Base-by-base conservation (phyloP, 1,140 invertebrate genomes). In the Papilio dardanus region DNA sequence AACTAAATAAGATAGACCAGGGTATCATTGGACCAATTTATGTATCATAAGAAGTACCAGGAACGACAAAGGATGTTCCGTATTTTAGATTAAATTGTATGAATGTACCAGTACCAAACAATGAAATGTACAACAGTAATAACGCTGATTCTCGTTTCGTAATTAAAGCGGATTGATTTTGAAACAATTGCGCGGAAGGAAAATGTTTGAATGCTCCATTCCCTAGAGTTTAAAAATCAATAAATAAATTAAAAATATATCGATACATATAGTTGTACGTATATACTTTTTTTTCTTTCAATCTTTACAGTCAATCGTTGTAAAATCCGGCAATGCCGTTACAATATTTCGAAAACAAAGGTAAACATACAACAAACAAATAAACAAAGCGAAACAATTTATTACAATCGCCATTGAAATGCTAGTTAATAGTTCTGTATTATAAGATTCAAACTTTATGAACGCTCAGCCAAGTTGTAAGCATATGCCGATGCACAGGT, bases 371-470 rank as follows among this genome's bases (percentile, higher is more conserved):
- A 28, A 62, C 24, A 28, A 62, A 14, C 54, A 62, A 62, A 62
- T 28, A 62, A 62, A 62, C 54, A 62, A 62, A 62, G 24, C 21
- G 54, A 28, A 62, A 62, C 54, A 62, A 62, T 62, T 62, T 62
- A 28, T 62, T 62, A 62, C 54, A 62, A 62, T 28, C 31, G 65
- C 65, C 16, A 66, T 66, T 66, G 65, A 35, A 66, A 33, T n/a
- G 65, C 65, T 66, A 66, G 65, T 66, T 33, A 66, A 33, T 66
- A 66, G 54, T 7, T 62, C 54, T 28, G 54, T 62, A 46, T 46
- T 46, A 19, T 46, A 46, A n/a, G n/a, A 46, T 46, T 19, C 42
- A 46, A 46, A 19, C 42, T 46, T 46, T 46, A 46, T 46, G 4
- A n/a, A 46, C 4, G 42, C 42, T 46, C 19, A n/a, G 42, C 19